These are phyloP conservation scores for Fistularia tabacaria DNA, from an alignment of 2,797 vertebrate genomes.

Conservation along the genomic window DNA sequence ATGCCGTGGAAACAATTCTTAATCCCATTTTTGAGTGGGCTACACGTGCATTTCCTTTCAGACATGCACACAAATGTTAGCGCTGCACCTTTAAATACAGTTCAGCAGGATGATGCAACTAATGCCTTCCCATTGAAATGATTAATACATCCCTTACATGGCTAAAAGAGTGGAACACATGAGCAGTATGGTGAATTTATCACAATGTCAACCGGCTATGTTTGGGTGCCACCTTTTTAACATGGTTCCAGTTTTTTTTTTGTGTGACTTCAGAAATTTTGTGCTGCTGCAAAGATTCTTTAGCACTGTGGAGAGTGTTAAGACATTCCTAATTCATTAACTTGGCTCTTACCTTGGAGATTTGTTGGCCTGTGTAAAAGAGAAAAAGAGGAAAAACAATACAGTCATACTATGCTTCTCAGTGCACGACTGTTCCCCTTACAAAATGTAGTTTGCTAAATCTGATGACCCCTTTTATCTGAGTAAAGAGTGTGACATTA, in stretches of 20 bases:
- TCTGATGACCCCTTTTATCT: constrained; percentile 20
- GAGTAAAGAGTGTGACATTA: constrained; percentile 9
- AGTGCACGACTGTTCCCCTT: neutral
- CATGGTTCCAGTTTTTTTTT: neutral
- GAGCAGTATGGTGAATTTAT: neutral
- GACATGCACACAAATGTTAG: neutral
- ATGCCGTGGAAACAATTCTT: constrained; percentile 4
- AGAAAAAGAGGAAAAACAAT: constrained; percentile 20
- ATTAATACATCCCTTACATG: constrained; percentile 25
- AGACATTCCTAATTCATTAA: constrained; percentile 22
- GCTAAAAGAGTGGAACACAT: constrained; percentile 5
- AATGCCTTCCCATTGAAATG: constrained; percentile 22
- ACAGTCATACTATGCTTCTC: constrained; percentile 8
- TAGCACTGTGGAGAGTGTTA: constrained; percentile 10
- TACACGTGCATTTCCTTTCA: neutral
- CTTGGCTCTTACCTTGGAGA: constrained; percentile 28
- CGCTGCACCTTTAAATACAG: constrained; percentile 14
- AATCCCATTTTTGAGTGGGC: constrained; percentile 2
- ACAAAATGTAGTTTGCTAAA: constrained; percentile 5
- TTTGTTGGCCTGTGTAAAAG: neutral
- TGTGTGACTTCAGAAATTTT: constrained; percentile 6
- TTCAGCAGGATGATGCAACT: constrained; percentile 40
- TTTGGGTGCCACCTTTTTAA: neutral
- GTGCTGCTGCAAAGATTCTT: constrained; percentile 1
- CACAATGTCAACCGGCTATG: neutral